Evolutionary conservation across 2,797 vertebrate genomes (phyloP), one percentile per base, ranked within the genome.

Genomic region (Xiphorhynchus erythropygius): DNA sequence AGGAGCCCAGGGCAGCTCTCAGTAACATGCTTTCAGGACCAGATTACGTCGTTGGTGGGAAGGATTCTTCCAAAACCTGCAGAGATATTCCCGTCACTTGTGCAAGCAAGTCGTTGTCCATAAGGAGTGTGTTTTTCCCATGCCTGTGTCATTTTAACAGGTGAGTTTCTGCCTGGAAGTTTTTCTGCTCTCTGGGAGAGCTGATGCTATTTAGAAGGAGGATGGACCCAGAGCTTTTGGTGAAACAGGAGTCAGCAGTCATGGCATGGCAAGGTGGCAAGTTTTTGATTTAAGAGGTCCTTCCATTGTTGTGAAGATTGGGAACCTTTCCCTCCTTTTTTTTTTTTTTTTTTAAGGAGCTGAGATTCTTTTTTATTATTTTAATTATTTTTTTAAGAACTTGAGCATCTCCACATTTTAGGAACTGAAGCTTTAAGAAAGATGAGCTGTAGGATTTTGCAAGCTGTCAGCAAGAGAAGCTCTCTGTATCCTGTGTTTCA

Each of bases 31-130:
- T 84, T 71, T 53, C 67, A 87, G 71, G 41, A 70, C 4, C 59
- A 71, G 32, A n/a, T 56, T 52, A 4, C 0, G 1, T 32, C 2
- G 3, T 2, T 19, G 6, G 9, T 37, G 18, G 47, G 33, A 64
- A 30, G 18, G 35, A 39, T 82, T 76, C 30, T 68, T 82, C 18
- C 19, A 63, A 64, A 82, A n/a, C 46, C 35, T 50, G 35, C 47
- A 22, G 57, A 69, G 30, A 8, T 23, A 13, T 75, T 75, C 50
- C 44, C 13, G 2, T 71, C 21, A 11, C 17, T 71, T 52, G 44
- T 56, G 19, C 57, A 19, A 70, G 52, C 15, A 33, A 56, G 14
- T 46, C 0, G 4, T 81, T 64, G 77, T 64, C n/a, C 5, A 7
- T 52, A 13, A 6, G 4, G 18, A 10, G 14, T 30, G 3, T 27